Evolutionary conservation across 2,888 invertebrate genomes (phyloP), one percentile per base, ranked within the genome.

Genomic region (Flexamia atlantica): DNA sequence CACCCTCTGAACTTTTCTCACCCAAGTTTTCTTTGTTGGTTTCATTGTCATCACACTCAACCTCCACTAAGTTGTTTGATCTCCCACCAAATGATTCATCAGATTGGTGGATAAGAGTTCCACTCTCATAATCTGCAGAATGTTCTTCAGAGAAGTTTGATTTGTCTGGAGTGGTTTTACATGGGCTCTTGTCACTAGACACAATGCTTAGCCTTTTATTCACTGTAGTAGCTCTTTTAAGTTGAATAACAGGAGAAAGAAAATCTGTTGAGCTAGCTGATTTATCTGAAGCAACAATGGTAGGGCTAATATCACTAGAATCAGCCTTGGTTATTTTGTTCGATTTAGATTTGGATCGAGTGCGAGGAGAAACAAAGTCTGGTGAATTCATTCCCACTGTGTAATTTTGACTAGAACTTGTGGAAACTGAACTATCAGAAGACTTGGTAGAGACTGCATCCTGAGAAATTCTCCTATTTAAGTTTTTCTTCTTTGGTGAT

Each of bases 351-450:
- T 53, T 53, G 7, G 14, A 28, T 23, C 70, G 70, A 36, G 70
- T 70, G n/a, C 9, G 36, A 17, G 70, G 70, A 20, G 70, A 70
- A 20, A 40, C 9, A 70, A 70, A 70, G 3, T 70, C 70, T 70
- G 70, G 70, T 23, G 40, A 70, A 9, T 10, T 30, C 20, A n/a
- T 14, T 70, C 5, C 36, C 32, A 23, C 40, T n/a, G 23, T 30
- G n/a, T 40, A 40, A 70, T 20, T 40, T 70, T 70, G 70, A 40
- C 32, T 40, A 70, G 36, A 70, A 30, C n/a, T 70, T 5, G 40
- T 32, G 30, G 32, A 68, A 68, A 23, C 30, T 68, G 68, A 2
- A 68, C 68, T 68, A 30, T 30, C 23, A 53, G 23, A 10, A 28
- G 64, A 64, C 9, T 17, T 14, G 28, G 64, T 64, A 30, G 64